Percentiles rank a stretch among this genome's conserved stretches.
phyloP scores from a whole-genome alignment of 2,888 invertebrate genomes.

The Pimpla rufipes region DNA sequence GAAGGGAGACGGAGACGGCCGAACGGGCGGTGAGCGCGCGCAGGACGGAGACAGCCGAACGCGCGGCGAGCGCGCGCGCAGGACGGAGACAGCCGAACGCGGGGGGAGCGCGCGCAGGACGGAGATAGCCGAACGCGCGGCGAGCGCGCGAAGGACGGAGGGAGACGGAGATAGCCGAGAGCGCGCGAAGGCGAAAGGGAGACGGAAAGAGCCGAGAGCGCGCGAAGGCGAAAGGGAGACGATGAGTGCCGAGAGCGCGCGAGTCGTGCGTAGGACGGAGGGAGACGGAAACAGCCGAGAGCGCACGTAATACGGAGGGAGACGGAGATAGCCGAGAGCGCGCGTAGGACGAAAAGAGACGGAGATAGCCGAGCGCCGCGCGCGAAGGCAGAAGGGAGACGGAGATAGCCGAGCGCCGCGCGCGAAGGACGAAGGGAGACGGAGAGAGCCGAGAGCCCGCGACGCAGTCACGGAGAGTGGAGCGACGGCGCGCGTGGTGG shows the following conservation, averaged over 20 bases:
- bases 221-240: no score
- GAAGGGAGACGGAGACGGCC: conserved; percentile 51
- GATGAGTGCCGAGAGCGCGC: no score
- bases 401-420: conserved; percentile 25
- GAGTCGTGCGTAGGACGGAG: no score
- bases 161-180: conserved; percentile 51
- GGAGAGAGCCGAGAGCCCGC: conserved; percentile 54
- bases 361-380: conserved; percentile 13
- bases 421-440: conserved; percentile 55
- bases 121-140: conserved; percentile 28
- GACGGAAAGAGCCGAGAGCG: background rate
- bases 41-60: background rate
- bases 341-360: no score
- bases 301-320: no score
- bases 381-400: conserved; percentile 54
- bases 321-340: no score
- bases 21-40: conserved; percentile 53
- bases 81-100: no score
- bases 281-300: no score
- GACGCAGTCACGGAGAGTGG: conserved; percentile 74
- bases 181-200: conserved; percentile 65
- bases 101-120: conserved; percentile 53
- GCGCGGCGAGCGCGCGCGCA: no score
- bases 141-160: conserved; percentile 45
- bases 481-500: conserved; percentile 84